phyloP scores from a whole-genome alignment of 2,797 vertebrate species.

The Rhinella marina region DNA sequence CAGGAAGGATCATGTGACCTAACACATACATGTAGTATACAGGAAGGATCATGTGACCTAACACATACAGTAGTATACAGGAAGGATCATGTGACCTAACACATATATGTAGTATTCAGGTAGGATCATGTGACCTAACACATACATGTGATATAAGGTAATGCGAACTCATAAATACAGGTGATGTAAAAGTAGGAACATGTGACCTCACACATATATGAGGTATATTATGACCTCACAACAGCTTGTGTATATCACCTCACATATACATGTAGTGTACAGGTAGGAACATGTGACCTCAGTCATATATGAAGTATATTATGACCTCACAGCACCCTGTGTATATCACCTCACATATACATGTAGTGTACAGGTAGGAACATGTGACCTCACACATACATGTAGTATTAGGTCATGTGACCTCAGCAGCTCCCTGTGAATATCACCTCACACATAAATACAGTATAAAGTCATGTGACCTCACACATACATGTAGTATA shows the following conservation, averaged over 20 bases:
- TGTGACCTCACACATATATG: not conserved
- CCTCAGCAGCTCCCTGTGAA: too few relatives aligned
- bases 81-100: too few relatives aligned
- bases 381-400: too few relatives aligned
- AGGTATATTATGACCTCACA: not conserved
- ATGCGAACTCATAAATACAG: not conserved
- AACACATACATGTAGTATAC: too few relatives aligned
- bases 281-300: too few relatives aligned
- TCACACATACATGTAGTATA: not conserved
- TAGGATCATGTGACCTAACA: too few relatives aligned
- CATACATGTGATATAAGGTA: too few relatives aligned
- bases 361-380: not conserved
- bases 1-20: too few relatives aligned
- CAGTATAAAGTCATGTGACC: not conserved
- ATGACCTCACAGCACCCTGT: not conserved
- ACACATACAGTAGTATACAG: too few relatives aligned
- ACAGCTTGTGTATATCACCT: not conserved
- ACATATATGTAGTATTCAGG: too few relatives aligned
- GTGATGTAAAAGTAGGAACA: not conserved
- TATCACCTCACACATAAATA: not conserved
- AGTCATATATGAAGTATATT: not conserved
- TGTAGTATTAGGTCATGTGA: too few relatives aligned
- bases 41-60: too few relatives aligned
- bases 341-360: not conserved
- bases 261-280: not conserved